Percentiles rank a stretch among this genome's conserved stretches.
Evolutionary conservation across 2,113 vertebrate genomes (phyloP).

Genomic region (Prunella himalayana): DNA sequence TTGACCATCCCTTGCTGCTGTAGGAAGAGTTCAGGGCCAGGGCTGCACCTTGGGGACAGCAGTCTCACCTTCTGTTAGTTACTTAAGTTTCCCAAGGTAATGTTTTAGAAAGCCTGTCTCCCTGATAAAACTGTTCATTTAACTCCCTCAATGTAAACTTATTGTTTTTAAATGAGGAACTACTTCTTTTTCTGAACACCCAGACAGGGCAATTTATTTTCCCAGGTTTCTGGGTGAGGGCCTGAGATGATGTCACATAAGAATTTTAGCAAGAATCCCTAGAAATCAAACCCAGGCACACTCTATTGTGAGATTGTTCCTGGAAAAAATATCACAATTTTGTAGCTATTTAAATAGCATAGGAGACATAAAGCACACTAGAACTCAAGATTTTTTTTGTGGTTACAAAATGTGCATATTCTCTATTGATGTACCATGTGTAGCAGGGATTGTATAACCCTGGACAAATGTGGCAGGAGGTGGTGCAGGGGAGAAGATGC

Average conservation of each 20-base stretch:
- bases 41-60: not conserved
- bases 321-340: not conserved
- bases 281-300: constrained; percentile 10
- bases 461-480: not conserved
- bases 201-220: constrained; percentile 15
- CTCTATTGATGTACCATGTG: not conserved
- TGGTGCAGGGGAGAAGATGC: not conserved
- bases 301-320: not conserved
- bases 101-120: not conserved
- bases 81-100: not conserved
- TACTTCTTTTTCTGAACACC: not conserved
- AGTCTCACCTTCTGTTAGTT: not conserved
- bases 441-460: not conserved
- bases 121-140: not conserved
- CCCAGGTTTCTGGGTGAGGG: not conserved
- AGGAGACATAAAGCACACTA: not conserved
- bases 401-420: not conserved
- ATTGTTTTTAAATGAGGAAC: not conserved
- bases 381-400: not conserved
- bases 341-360: not conserved
- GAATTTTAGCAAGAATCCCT: not conserved
- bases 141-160: not conserved
- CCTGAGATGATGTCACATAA: not conserved
- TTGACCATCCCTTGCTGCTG: not conserved
- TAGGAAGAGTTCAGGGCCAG: not conserved